Evolutionary conservation across 2,888 invertebrate genomes (phyloP), one percentile per base, ranked within the genome.

Genomic region (Xestia rhomboidea): DNA sequence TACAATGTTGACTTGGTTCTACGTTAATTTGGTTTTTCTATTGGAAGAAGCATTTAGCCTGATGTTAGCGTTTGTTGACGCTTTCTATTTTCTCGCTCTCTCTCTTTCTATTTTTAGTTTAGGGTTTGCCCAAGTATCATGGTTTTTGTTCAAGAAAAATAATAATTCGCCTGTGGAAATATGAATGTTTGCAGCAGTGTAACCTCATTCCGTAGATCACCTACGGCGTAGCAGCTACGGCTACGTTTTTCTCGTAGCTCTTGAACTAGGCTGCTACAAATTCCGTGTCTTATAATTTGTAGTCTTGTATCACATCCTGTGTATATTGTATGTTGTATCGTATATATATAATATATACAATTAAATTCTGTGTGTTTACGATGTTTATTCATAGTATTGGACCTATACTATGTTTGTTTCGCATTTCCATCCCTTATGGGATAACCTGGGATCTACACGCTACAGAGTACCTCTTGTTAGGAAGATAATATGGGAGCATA

Each of bases 241-340:
- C 49, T 82, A 84, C 85, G 34, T 30, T 57, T 70, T 51, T n/a
- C 30, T 62, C 73, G 84, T 79, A 81, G 84, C 64, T 57, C 2
- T 8, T 18, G 0, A 34, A 38, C 18, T 34, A 60, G 30, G 34
- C 13, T 80, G 34, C 24, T 57, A 57, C 46, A n/a, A 74, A 41
- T 24, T 46, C 21, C 21, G 2, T 51, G 10, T 34, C 11, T 38
- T 38, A 1, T 7, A 57, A 15, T 44, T 18, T 27, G 15, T 38
- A 38, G n/a, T 49, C 10, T 38, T 38, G 18, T 41, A 27, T n/a
- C 8, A n/a, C n/a, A 46, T 41, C 10, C 30, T 46, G 21, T 10
- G 4, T n/a, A 63, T 34, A 49, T 49, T 54, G 13, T 18, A 18
- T 57, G n/a, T 57, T 57, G 30, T 21, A n/a, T 60, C 4, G 0